Percentiles rank a stretch among this genome's conserved stretches.
phyloP scores from a whole-genome alignment of 2,797 vertebrate genomes.

The Peromyscus nudipes region DNA sequence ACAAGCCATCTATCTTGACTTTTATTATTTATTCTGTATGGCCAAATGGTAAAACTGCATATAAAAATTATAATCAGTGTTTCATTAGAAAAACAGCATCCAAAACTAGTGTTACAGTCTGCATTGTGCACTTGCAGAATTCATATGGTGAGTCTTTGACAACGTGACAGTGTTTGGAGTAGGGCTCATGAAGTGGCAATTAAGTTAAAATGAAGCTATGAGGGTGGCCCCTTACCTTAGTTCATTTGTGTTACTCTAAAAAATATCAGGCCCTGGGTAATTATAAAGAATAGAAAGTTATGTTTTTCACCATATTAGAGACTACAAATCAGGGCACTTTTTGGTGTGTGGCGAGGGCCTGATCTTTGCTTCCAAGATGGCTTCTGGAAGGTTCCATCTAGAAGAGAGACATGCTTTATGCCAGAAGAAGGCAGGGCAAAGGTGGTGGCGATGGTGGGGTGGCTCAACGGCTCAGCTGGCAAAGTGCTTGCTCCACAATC shows the following conservation, averaged over 20 bases:
- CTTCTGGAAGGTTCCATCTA: not conserved
- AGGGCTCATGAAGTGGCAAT: not conserved
- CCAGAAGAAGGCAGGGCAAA: no score
- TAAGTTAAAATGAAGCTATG: constrained; percentile 23
- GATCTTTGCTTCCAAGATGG: not conserved
- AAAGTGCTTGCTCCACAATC: no score
- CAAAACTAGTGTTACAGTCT: not conserved
- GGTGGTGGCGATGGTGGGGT: not conserved
- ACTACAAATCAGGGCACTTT: not conserved
- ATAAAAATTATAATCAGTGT: not conserved
- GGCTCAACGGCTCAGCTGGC: not conserved
- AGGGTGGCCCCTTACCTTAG: not conserved
- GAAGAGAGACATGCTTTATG: not conserved
- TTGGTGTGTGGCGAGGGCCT: not conserved
- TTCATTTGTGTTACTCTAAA: not conserved
- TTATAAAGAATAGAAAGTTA: not conserved
- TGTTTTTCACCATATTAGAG: not conserved
- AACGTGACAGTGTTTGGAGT: not conserved
- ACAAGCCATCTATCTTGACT: not conserved
- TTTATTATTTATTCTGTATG: not conserved
- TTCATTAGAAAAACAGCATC: not conserved
- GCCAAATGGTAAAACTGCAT: not conserved
- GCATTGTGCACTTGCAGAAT: not conserved
- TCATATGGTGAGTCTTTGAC: not conserved
- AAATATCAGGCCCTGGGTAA: not conserved